Evolutionary conservation across 2,888 invertebrate species (phyloP), one percentile per base, ranked within the genome.

Genomic region (Orthosia cruda): DNA sequence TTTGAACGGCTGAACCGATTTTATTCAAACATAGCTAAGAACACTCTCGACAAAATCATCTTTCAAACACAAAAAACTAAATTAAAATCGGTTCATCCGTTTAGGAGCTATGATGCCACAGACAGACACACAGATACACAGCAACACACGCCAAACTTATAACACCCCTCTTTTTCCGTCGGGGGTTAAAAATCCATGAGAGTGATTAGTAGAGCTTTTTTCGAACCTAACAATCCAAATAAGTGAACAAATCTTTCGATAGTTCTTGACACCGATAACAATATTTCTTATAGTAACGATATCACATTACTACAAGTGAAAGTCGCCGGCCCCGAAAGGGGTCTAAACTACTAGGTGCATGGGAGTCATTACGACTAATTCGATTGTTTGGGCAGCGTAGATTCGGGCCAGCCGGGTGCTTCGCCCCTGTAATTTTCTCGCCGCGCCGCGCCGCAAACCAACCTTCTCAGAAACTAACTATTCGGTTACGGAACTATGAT

Each of bases 361-460:
- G 87, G 89, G 86, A 88, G 93, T 93, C 92, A 96, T 96, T 96
- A 95, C 90, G 90, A 90, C 92, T 95, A 95, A 96, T 95, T 95
- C 92, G 94, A 94, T 94, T 96, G 94, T 95, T 95, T 95, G 95
- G 95, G 94, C 92, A 94, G 91, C 93, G 93, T 93, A 93, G 94
- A 93, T 94, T 95, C 93, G 93, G 95, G 91, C 90, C 93, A 92
- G 91, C 91, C 92, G 91, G 90, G 93, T 92, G 90, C 92, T 92
- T 90, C 72, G 86, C 87, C 93, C 95, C 95, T 96, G 92, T 96
- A 96, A 96, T 96, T 96, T 96, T 64, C 78, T 89, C 91, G 89
- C 92, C 91, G 91, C 92, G 87, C 88, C 85, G 87, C 81, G 77
- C 83, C 83, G 81, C 79, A 52, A 74, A 62, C 65, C 89, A 80